These are phyloP conservation scores for Silurus glanis DNA, from an alignment of 2,113 vertebrate genomes.

Conservation along the genomic window DNA sequence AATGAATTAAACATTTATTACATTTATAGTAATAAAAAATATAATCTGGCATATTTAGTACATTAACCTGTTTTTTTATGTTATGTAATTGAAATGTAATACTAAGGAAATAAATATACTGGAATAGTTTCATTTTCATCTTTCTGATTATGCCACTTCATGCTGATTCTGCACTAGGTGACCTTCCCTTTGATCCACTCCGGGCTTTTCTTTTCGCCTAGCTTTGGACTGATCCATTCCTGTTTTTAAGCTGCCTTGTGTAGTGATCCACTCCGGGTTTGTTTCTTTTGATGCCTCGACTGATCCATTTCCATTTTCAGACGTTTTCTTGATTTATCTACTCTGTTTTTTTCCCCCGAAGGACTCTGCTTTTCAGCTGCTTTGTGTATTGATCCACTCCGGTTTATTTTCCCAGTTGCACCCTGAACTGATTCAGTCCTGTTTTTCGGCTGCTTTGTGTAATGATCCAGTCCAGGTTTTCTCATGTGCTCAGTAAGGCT, in stretches of 20 bases:
- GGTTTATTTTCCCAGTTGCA: too few relatives aligned
- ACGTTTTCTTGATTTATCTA: too few relatives aligned
- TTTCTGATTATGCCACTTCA: constrained; percentile 22
- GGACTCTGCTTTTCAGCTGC: too few relatives aligned
- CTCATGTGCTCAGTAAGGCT: not conserved
- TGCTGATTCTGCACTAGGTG: constrained; percentile 28
- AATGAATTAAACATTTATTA: not conserved
- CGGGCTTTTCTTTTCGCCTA: not conserved
- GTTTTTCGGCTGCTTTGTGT: not conserved
- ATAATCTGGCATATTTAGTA: not conserved
- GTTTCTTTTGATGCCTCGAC: too few relatives aligned
- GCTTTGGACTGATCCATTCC: not conserved
- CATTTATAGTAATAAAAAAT: not conserved
- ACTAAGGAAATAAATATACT: not conserved
- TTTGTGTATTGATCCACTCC: not conserved
- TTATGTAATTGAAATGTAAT: not conserved
- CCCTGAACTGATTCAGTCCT: not conserved
- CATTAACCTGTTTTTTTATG: not conserved
- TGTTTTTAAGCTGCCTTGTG: not conserved
- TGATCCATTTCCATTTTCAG: too few relatives aligned
- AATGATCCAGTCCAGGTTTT: not conserved
- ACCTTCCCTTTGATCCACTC: not conserved
- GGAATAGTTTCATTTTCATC: not conserved
- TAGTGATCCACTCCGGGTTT: not conserved
- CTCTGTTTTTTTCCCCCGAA: too few relatives aligned